phyloP scores from a whole-genome alignment of 1,140 invertebrate species.

The Leptinotarsa defecta region DNA sequence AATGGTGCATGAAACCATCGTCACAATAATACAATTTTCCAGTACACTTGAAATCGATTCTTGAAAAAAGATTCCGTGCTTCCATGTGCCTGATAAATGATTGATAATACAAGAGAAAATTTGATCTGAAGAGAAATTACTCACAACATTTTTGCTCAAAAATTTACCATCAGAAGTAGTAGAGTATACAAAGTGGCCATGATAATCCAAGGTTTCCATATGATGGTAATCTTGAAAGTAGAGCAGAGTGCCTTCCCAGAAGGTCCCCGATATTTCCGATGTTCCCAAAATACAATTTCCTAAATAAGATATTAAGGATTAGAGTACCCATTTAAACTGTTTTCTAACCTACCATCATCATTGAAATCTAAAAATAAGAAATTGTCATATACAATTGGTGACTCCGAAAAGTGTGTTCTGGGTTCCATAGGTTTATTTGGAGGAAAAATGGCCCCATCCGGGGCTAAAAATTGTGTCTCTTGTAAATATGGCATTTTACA shows the following conservation, averaged over 20 bases:
- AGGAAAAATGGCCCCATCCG: constrained; percentile 8
- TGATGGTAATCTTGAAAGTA: constrained; percentile 37
- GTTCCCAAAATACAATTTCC: constrained; percentile 42
- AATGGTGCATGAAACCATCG: too few species aligned
- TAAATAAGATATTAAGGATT: constrained; percentile 24
- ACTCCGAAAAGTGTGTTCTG: constrained; percentile 34
- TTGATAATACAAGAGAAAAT: constrained; percentile 5
- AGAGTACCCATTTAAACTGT: neutral
- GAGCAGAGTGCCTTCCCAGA: constrained; percentile 46
- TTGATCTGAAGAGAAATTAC: constrained; percentile 13
- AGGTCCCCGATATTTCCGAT: constrained; percentile 40
- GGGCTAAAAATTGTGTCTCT: neutral
- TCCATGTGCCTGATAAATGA: neutral
- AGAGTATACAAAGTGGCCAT: constrained; percentile 37
- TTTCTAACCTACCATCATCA: constrained; percentile 29
- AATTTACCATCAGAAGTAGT: constrained; percentile 45
- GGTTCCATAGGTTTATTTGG: constrained; percentile 46
- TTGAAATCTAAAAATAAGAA: constrained; percentile 46
- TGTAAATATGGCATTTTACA: neutral
- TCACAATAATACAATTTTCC: too few species aligned
- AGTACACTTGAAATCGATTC: neutral
- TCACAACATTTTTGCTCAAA: constrained; percentile 38
- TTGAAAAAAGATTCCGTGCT: neutral
- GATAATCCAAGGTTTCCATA: constrained; percentile 34
- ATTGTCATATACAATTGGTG: constrained; percentile 40